phyloP scores from a whole-genome alignment of 2,113 vertebrate genomes.

The Redunca redunca region DNA sequence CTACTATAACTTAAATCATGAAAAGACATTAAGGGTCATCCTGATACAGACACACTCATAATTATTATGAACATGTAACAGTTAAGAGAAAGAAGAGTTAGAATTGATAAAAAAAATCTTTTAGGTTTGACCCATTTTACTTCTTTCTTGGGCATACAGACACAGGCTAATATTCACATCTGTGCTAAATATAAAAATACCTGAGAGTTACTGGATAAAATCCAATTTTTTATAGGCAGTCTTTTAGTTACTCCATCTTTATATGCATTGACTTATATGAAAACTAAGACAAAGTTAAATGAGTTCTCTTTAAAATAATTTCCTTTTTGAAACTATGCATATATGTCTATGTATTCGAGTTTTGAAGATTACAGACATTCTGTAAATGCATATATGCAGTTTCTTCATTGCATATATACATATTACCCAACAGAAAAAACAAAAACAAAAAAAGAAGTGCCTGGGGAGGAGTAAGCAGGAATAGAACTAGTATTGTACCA shows the following conservation, averaged over 20 bases:
- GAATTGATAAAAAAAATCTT: not conserved
- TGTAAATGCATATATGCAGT: conserved; percentile 57
- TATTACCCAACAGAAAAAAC: not conserved
- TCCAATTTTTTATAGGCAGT: conserved; percentile 5
- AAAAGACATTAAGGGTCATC: not conserved
- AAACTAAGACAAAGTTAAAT: conserved; percentile 51
- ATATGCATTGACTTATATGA: conserved; percentile 41
- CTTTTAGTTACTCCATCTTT: conserved; percentile 40
- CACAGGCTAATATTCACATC: conserved; percentile 3
- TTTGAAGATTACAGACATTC: conserved; percentile 65
- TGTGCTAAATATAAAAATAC: conserved; percentile 64
- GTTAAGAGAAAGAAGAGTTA: not conserved
- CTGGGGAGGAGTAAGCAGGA: not conserved
- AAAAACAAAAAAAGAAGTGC: conserved; percentile 34
- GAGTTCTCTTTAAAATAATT: conserved; percentile 55
- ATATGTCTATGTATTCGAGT: conserved; percentile 36
- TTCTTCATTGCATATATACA: conserved; percentile 6
- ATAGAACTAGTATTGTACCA: not conserved
- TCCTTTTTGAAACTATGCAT: conserved; percentile 44
- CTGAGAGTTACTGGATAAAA: conserved; percentile 21
- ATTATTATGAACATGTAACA: not conserved
- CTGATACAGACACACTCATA: not conserved
- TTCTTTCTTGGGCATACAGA: not conserved
- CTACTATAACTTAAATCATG: not conserved
- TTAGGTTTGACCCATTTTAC: conserved; percentile 45